Conservation (phyloP, 30 jellyfish, hydroid and myxozoan species). For the Hydractinia echinata region DNA sequence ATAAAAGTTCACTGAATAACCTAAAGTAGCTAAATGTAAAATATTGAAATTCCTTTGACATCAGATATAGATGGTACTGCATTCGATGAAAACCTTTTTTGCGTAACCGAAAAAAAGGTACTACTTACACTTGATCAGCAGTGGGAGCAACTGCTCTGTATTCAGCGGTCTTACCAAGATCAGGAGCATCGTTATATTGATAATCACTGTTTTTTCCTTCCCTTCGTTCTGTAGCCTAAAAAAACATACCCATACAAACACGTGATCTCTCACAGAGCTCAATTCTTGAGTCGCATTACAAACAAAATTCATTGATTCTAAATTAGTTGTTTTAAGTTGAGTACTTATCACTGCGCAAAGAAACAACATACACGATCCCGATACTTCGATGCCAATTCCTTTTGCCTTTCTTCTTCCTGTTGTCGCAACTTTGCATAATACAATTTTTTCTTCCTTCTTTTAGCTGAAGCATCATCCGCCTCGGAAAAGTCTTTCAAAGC, state of each 20-base stretch:
- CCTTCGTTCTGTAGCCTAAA: conserved; percentile 92
- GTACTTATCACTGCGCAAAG: neutral
- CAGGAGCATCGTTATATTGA: conserved; percentile 76
- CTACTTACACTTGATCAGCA: conserved; percentile 86
- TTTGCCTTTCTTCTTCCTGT: conserved; percentile 95
- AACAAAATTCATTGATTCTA: too few species aligned
- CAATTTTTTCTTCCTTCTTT: conserved; percentile 82
- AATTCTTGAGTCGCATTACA: too few species aligned
- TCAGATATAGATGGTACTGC: neutral
- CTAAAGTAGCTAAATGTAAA: neutral
- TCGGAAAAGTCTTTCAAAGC: conserved; percentile 84
- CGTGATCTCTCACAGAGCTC: neutral
- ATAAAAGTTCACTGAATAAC: too few species aligned
- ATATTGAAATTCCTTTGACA: neutral
- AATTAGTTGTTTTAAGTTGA: too few species aligned
- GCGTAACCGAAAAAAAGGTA: neutral
- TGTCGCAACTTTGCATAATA: conserved; percentile 91
- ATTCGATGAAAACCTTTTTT: neutral
- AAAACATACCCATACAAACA: neutral
- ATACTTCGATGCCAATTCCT: conserved; percentile 89
- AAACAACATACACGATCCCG: conserved; percentile 73
- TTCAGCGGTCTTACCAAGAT: conserved; percentile 86
- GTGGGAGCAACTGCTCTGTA: conserved; percentile 99
- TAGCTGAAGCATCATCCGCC: conserved; percentile 91
- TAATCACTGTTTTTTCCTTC: conserved; percentile 94